Base-by-base conservation (phyloP, 2,888 invertebrate species). In the Tolmerus cingulatus region DNA sequence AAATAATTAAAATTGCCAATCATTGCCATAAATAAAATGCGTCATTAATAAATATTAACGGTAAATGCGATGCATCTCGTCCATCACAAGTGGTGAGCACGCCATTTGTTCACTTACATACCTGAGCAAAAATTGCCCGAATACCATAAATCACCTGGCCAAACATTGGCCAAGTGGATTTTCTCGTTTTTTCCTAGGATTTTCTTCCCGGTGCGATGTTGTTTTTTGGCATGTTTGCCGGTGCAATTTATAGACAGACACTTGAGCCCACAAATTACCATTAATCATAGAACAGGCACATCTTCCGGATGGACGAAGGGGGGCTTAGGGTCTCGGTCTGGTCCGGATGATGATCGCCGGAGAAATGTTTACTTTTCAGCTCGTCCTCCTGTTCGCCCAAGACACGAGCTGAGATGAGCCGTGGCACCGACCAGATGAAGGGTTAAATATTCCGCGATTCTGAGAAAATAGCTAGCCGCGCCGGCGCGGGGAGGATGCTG, bases 11-110 rank as follows among this genome's bases (percentile, higher is more conserved):
- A 85, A 74, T 74, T 3, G 34, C 16, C 74, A 19, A 40, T 46
- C 9, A 74, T 85, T 74, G 23, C 74, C 85, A 74, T 85, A 85
- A 85, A 85, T 85, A 85, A 85, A 85, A 74, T 74, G 27, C 74
- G 46, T 85, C 85, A 74, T 74, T 85, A 85, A 85, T 85, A 85
- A 74, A 74, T 85, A 85, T 85, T 74, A 85, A 74, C 74, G 74
- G 85, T 46, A 74, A 85, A 85, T 85, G 2, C 46, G 14, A 12
- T 74, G 74, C 14, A 74, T 16, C 57, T 43, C 23, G 27, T 40
- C 19, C 66, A 37, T 34, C 82, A 46, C 9, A 46, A 19, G 30
- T 30, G 27, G 66, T 9, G n/a, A 16, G 23, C 16, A 27, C n/a
- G 14, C 14, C 55, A 7, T 23, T n/a, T 66, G 27, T 37, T 37